Evolutionary conservation across 1,140 invertebrate species (phyloP).

Genomic region (Copidosoma floridanum): DNA sequence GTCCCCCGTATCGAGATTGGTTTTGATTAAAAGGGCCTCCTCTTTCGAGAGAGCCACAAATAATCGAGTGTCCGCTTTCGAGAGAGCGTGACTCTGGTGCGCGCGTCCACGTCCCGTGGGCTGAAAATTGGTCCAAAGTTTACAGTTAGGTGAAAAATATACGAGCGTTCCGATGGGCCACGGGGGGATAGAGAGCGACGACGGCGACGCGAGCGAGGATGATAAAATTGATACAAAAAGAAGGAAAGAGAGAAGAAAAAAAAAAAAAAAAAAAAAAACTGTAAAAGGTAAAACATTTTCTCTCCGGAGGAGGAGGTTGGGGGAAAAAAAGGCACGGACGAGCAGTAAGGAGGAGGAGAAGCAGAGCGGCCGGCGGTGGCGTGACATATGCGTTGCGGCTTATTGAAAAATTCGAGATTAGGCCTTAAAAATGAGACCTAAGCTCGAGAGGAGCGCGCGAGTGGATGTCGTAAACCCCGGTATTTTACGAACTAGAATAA

Average conservation of each 20-base stretch:
- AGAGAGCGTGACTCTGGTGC: too few species aligned
- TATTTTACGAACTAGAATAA: slow-evolving; percentile 48
- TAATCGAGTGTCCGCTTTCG: too few species aligned
- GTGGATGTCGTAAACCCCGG: slow-evolving; percentile 39
- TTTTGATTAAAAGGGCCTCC: too few species aligned
- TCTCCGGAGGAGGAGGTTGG: too few species aligned
- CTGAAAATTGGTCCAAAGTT: neutral
- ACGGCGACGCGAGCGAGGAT: too few species aligned
- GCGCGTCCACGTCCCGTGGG: too few species aligned
- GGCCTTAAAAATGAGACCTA: slow-evolving; percentile 27
- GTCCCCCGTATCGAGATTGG: too few species aligned
- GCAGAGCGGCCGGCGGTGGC: neutral
- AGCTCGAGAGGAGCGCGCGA: slow-evolving; percentile 20
- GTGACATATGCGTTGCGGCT: slow-evolving; percentile 10
- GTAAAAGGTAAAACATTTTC: slow-evolving; percentile 6
- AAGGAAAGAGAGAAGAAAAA: neutral
- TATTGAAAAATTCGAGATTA: slow-evolving; percentile 27
- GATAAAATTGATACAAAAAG: neutral
- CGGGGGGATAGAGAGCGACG: too few species aligned
- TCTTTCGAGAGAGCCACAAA: too few species aligned
- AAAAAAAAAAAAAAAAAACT: slow-evolving; percentile 7
- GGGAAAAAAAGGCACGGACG: too few species aligned
- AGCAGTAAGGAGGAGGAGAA: too few species aligned
- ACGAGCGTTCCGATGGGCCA: neutral
- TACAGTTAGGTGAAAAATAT: slow-evolving; percentile 3